A percentile compares a stretch with the other conserved stretches of the same genome.
These are phyloP conservation scores for Puffinus mauretanicus DNA, from an alignment of 2,113 vertebrate genomes.

Conservation along the genomic window DNA sequence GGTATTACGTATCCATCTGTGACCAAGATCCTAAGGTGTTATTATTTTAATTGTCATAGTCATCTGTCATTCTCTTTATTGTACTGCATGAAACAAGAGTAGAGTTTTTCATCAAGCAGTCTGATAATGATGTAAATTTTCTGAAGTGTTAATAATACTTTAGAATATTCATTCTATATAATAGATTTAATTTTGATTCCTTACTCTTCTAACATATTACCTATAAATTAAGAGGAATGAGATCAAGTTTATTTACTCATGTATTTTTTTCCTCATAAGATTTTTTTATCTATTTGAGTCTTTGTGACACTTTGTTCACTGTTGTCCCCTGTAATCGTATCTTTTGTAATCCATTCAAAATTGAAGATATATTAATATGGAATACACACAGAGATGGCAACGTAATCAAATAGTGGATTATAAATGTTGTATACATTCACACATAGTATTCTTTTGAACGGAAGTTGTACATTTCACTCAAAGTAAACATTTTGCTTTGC, in stretches of 20 bases:
- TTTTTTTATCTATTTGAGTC: background rate
- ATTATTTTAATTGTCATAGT: background rate
- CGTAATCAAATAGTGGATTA: background rate
- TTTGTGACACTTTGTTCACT: background rate
- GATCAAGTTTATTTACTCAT: background rate
- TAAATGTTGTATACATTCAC: background rate
- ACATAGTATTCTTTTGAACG: background rate
- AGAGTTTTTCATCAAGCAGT: background rate
- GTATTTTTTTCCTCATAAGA: background rate
- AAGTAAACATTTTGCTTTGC: background rate
- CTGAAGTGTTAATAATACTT: background rate
- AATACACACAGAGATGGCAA: background rate
- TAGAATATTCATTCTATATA: background rate
- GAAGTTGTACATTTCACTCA: background rate
- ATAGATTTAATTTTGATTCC: background rate
- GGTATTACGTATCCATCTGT: background rate
- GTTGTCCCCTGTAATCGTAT: background rate
- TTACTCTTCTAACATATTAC: background rate
- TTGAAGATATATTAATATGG: background rate
- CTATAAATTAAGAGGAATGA: background rate
- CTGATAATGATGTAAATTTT: background rate
- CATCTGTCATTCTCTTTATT: background rate
- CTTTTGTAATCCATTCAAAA: background rate
- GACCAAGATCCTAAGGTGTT: background rate
- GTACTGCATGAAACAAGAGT: background rate